phyloP scores from a whole-genome alignment of 1,140 invertebrate genomes.

The Mycetomoellerius zeteki region DNA sequence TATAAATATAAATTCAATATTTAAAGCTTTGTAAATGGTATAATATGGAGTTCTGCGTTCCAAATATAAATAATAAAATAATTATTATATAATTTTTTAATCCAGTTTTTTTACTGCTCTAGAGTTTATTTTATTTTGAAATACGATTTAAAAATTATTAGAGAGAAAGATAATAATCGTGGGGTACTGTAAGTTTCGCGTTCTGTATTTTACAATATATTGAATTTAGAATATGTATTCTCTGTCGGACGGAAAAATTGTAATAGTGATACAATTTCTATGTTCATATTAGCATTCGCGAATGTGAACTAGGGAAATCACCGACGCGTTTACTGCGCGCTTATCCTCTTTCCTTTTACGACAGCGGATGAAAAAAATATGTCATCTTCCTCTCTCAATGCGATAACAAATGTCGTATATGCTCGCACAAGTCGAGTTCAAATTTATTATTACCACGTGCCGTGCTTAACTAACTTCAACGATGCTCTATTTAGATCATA shows the following conservation, averaged over 20 bases:
- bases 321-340: not conserved
- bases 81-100: not conserved
- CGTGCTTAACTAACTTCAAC: constrained; percentile 30
- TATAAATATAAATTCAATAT: not conserved
- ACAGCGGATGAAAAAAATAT: constrained; percentile 38
- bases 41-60: not conserved
- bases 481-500: constrained; percentile 27
- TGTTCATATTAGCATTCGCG: constrained; percentile 10
- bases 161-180: not conserved
- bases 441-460: constrained; percentile 28
- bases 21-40: not conserved
- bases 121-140: not conserved
- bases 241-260: constrained; percentile 26
- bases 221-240: constrained; percentile 13
- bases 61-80: not conserved
- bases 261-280: constrained; percentile 17
- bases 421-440: constrained; percentile 15
- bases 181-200: not conserved
- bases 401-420: constrained; percentile 26
- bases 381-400: constrained; percentile 31
- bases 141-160: constrained; percentile 9
- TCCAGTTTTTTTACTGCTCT: not conserved
- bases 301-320: constrained; percentile 27
- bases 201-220: not conserved
- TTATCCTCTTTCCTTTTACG: not conserved